phyloP scores from a whole-genome alignment of 2,888 invertebrate species.

The Archips xylosteana region DNA sequence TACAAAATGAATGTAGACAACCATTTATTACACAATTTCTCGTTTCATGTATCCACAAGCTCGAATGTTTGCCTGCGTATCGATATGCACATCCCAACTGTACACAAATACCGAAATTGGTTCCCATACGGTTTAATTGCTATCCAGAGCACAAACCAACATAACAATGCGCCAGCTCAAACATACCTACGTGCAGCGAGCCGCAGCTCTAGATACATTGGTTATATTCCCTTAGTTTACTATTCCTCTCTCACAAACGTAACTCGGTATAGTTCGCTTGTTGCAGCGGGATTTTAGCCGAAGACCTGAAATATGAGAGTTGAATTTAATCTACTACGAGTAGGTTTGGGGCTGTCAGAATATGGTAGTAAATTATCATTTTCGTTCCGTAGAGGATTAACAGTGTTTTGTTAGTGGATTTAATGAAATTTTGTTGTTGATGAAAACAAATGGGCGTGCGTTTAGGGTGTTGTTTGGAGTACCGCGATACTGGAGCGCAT shows the following conservation, averaged over 20 bases:
- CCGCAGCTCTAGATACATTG: not conserved
- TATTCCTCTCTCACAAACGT: constrained; percentile 5
- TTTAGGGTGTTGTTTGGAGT: too few species aligned
- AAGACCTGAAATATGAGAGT: not conserved
- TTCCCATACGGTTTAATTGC: not conserved
- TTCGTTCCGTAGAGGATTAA: not conserved
- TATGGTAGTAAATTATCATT: not conserved
- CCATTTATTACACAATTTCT: too few species aligned
- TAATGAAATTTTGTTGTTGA: constrained; percentile 4
- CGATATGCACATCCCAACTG: not conserved
- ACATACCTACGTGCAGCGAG: not conserved
- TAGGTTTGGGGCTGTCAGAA: not conserved
- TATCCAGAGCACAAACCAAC: not conserved
- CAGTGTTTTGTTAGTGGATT: constrained; percentile 1
- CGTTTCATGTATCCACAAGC: not conserved
- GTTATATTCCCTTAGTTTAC: constrained; percentile 3
- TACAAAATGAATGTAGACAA: too few species aligned
- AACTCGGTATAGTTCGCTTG: constrained; percentile 7
- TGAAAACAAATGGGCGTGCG: not conserved
- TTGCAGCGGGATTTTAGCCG: constrained; percentile 6
- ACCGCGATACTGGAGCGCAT: too few species aligned
- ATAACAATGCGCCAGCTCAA: not conserved
- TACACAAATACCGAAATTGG: not conserved
- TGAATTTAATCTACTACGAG: not conserved
- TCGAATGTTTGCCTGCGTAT: not conserved